Conservation (phyloP, 2,113 vertebrate genomes). For the Toxostoma redivivum region DNA sequence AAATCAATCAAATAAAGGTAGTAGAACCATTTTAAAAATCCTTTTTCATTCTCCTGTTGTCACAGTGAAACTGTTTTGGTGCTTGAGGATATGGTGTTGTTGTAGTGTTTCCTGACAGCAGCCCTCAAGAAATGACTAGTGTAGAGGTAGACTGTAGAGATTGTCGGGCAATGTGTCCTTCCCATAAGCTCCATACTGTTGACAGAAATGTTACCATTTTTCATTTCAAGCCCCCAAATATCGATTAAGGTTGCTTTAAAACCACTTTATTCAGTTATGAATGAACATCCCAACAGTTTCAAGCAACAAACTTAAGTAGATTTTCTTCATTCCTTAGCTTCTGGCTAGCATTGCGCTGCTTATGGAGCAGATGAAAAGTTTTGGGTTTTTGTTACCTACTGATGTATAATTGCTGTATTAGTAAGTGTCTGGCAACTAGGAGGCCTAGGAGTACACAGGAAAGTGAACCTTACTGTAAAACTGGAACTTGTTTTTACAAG, state of each 20-base stretch:
- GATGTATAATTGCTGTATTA: not conserved
- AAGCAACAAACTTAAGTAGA: not conserved
- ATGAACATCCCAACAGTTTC: not conserved
- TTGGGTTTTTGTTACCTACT: not conserved
- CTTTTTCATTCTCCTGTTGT: not conserved
- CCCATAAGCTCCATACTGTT: not conserved
- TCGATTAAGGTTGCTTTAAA: not conserved
- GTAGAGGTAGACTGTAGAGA: not conserved
- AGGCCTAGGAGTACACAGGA: not conserved
- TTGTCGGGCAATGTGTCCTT: not conserved
- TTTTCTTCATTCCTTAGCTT: not conserved
- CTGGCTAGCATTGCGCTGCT: not conserved
- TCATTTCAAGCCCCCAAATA: not conserved
- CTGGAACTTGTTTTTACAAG: not conserved
- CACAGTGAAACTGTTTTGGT: not conserved
- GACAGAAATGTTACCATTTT: not conserved
- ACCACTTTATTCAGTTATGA: not conserved
- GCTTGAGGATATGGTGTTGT: not conserved
- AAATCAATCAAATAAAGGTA: not conserved
- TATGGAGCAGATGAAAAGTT: not conserved
- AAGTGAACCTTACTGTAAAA: not conserved
- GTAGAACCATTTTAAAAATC: not conserved
- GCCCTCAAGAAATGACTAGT: not conserved
- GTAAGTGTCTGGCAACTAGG: not conserved
- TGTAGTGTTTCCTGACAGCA: not conserved